Evolutionary conservation across 2,888 invertebrate species (phyloP).

Genomic region (Zygothrica quintamaculata): DNA sequence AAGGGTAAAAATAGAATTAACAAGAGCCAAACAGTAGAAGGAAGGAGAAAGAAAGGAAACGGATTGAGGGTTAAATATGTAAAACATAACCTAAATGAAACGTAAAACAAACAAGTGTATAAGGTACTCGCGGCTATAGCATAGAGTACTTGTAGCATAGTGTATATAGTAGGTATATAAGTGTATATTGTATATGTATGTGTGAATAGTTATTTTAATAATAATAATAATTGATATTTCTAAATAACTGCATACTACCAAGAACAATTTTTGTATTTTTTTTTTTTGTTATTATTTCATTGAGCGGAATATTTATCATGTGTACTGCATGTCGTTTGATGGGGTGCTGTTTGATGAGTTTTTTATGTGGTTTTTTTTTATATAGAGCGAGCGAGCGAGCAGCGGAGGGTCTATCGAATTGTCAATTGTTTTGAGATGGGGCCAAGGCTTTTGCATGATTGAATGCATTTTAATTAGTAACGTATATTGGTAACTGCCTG

Average conservation of each 20-base stretch:
- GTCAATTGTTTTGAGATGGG: conserved; percentile 1
- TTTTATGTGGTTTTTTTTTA: conserved; percentile 3
- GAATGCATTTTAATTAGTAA: conserved; percentile 1
- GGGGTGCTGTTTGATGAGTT: conserved; percentile 39
- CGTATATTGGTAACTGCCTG: conserved; percentile 28
- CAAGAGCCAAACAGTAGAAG: neutral
- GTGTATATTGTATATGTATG: conserved; percentile 10
- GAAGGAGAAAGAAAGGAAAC: neutral
- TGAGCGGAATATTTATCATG: conserved; percentile 27
- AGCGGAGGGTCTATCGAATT: conserved; percentile 44
- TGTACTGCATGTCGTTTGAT: conserved; percentile 43
- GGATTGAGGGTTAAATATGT: neutral
- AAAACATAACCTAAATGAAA: conserved; percentile 37
- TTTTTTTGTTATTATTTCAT: conserved; percentile 22
- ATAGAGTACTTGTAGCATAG: too few relatives aligned
- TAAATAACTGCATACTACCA: conserved; percentile 41
- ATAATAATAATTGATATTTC: conserved; percentile 17
- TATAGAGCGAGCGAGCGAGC: conserved; percentile 15
- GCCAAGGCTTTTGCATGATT: conserved; percentile 8
- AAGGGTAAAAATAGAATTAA: conserved; percentile 12
- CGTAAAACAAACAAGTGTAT: neutral
- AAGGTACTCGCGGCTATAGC: too few relatives aligned
- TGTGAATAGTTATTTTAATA: conserved; percentile 18
- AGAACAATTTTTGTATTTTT: conserved; percentile 31
- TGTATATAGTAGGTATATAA: too few relatives aligned